Conservation (phyloP, 2,113 vertebrate species). For the Dromiciops gliroides region DNA sequence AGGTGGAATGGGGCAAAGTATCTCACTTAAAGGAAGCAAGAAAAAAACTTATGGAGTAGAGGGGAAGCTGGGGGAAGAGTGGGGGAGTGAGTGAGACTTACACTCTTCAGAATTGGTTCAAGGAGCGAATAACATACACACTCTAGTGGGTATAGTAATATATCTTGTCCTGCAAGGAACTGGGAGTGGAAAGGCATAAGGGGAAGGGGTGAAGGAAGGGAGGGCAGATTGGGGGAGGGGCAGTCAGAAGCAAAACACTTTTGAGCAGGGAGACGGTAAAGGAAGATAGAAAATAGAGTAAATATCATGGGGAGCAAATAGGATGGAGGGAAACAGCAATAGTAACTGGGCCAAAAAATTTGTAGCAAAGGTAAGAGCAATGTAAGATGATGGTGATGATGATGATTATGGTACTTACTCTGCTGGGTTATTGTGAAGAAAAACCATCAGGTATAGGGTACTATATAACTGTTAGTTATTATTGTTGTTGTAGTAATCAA, state of each 20-base stretch:
- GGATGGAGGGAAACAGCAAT: too few species aligned
- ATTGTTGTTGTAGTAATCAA: too few species aligned
- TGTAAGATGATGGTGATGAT: too few species aligned
- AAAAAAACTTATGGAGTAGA: neutral
- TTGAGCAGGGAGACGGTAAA: neutral
- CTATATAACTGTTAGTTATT: too few species aligned
- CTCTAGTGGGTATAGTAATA: too few species aligned
- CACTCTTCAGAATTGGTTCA: too few species aligned
- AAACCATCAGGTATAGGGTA: too few species aligned
- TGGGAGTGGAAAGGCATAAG: neutral
- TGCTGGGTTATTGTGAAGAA: too few species aligned
- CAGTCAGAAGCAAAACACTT: neutral
- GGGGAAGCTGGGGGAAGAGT: neutral
- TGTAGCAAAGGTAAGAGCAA: too few species aligned
- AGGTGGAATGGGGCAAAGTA: neutral
- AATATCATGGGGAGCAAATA: neutral
- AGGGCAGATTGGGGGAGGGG: neutral
- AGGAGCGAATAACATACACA: too few species aligned
- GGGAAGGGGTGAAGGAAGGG: neutral
- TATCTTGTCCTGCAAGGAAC: neutral
- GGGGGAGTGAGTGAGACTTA: neutral
- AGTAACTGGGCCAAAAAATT: too few species aligned
- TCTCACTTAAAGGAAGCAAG: neutral
- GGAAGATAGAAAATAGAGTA: neutral
- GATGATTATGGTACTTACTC: too few species aligned